A percentile compares a stretch with the other conserved stretches of the same genome.
These are phyloP conservation scores for Argyrosomus japonicus DNA, from an alignment of 2,113 vertebrate genomes.

Conservation along the genomic window DNA sequence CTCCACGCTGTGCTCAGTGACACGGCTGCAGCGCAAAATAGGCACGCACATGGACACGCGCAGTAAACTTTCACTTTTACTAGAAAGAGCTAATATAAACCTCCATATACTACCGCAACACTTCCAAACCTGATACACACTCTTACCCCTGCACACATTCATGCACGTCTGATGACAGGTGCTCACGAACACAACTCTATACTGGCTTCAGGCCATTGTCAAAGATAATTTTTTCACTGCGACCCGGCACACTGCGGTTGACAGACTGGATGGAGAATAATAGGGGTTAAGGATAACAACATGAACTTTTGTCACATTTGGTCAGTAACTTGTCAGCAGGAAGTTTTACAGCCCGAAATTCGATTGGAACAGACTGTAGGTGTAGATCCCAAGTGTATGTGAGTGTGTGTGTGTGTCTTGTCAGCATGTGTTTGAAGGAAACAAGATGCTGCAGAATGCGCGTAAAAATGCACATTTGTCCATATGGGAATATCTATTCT, in stretches of 20 bases:
- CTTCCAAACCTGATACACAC: slow-evolving; percentile 20
- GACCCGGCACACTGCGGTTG: slow-evolving; percentile 51
- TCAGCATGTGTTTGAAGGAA: slow-evolving; percentile 49
- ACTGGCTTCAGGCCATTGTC: slow-evolving; percentile 76
- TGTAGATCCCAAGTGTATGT: slow-evolving; percentile 19
- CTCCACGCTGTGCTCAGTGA: slow-evolving; percentile 56
- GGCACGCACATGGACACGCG: slow-evolving; percentile 32
- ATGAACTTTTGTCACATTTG: slow-evolving; percentile 72
- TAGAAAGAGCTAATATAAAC: slow-evolving; percentile 38
- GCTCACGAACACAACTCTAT: slow-evolving; percentile 51
- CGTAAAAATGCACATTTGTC: slow-evolving; percentile 49
- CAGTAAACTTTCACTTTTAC: slow-evolving; percentile 66
- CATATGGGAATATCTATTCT: slow-evolving; percentile 58
- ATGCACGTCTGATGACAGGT: slow-evolving; percentile 60
- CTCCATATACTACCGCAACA: slow-evolving; percentile 21
- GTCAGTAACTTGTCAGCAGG: slow-evolving; percentile 66
- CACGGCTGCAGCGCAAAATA: slow-evolving; percentile 54
- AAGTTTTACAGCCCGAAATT: slow-evolving; percentile 40
- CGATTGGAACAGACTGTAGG: slow-evolving; percentile 1
- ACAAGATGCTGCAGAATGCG: slow-evolving; percentile 28
- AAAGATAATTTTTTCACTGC: slow-evolving; percentile 55
- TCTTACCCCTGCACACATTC: slow-evolving; percentile 27
- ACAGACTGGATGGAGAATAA: slow-evolving; percentile 72
- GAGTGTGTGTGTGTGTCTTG: slow-evolving; percentile 12
- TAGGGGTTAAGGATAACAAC: slow-evolving; percentile 68